Evolutionary conservation across 1,140 invertebrate species (phyloP).

Genomic region (Drosophila trapezifrons): DNA sequence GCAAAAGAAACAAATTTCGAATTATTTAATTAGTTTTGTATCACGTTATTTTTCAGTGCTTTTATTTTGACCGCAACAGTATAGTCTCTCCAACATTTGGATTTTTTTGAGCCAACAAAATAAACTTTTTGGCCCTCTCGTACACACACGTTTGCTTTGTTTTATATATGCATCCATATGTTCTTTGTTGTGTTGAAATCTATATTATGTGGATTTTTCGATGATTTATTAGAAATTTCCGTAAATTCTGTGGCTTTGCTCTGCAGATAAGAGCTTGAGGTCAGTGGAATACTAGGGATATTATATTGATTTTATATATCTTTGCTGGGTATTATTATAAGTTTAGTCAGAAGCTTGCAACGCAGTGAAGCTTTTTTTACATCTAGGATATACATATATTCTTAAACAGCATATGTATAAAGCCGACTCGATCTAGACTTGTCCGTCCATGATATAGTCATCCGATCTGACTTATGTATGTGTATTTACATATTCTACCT

Average conservation of each 20-base stretch:
- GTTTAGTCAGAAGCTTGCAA: too few species aligned
- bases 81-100: constrained; percentile 7
- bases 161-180: constrained; percentile 4
- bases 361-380: too few species aligned
- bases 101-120: constrained; percentile 24
- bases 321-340: too few species aligned
- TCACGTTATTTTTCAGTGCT: not conserved
- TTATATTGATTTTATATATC: not conserved
- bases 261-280: not conserved
- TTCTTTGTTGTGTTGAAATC: constrained; percentile 19
- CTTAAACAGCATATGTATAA: too few species aligned
- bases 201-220: constrained; percentile 9
- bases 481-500: too few species aligned
- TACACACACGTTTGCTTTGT: constrained; percentile 6
- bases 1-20: too few species aligned
- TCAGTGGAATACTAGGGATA: not conserved
- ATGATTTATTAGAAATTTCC: constrained; percentile 23
- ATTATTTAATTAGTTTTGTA: too few species aligned
- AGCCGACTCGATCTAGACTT: too few species aligned
- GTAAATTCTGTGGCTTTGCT: constrained; percentile 3
- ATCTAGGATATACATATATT: too few species aligned
- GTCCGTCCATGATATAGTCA: too few species aligned
- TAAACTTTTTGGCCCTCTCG: constrained; percentile 8
- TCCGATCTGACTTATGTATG: too few species aligned
- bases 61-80: not conserved